Conservation (phyloP, 2,113 vertebrate species). For the Oryzias melastigma region DNA sequence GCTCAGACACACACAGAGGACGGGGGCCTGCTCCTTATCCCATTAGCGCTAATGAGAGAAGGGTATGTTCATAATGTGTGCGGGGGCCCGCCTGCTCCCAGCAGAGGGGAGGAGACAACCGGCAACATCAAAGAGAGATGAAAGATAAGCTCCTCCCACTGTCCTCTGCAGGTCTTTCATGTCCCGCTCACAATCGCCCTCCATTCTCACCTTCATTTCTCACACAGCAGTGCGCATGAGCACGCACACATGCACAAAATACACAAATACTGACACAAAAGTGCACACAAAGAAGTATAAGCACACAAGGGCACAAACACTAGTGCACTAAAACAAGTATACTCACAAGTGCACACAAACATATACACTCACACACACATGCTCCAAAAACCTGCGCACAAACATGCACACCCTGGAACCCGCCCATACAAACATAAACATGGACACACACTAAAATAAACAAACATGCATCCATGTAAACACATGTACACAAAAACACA, state of each 20-base stretch:
- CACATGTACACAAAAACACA: too few species aligned
- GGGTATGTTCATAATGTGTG: slow-evolving; percentile 57
- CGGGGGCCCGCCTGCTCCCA: slow-evolving; percentile 47
- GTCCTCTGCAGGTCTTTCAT: slow-evolving; percentile 17
- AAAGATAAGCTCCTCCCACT: slow-evolving; percentile 23
- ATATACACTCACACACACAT: too few species aligned
- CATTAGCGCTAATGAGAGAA: slow-evolving; percentile 78
- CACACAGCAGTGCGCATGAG: background rate
- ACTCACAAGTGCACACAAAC: too few species aligned
- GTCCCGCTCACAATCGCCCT: slow-evolving; percentile 15
- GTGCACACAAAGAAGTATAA: too few species aligned
- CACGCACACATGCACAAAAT: background rate
- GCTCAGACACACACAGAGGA: slow-evolving; percentile 33
- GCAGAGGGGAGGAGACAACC: slow-evolving; percentile 20
- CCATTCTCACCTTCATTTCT: slow-evolving; percentile 16
- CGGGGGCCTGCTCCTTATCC: slow-evolving; percentile 65
- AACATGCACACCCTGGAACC: too few species aligned
- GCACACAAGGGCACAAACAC: too few species aligned
- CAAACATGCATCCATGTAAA: too few species aligned
- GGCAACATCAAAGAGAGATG: slow-evolving; percentile 31
- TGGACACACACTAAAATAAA: too few species aligned
- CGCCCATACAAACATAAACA: too few species aligned
- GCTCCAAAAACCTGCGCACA: too few species aligned
- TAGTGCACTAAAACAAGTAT: too few species aligned
- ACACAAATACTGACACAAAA: slow-evolving; percentile 11